Evolutionary conservation across 2,888 invertebrate genomes (phyloP), one percentile per base, ranked within the genome.

Genomic region (Scelioninae gen. 1): DNA sequence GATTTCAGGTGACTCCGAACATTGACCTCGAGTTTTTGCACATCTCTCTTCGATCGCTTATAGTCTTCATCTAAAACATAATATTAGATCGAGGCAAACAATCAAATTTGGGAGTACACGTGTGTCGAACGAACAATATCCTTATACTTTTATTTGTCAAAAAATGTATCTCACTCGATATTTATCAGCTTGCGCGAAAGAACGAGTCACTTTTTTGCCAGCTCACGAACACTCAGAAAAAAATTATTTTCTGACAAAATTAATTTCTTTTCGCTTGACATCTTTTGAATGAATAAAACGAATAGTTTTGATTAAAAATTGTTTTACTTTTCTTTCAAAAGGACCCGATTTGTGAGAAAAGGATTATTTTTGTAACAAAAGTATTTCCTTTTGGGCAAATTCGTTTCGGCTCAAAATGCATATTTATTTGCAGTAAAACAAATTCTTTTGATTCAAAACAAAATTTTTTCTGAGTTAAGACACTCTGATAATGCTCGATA

Each of bases 1-100:
- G 31, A 31, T 31, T 53, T 31, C 53, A 53, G 32, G 38, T 38
- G 38, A 4, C 38, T 16, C 56, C 38, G 56, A 56, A 16, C 38
- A 38, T 56, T 56, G 56, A 56, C 56, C 38, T 56, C 56, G 38
- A 16, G 16, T 56, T 7, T 38, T 56, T 56, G 13, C 55, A 10
- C 15, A 13, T 38, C 9, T 56, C 38, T 5, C 4, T 32, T 7
- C 32, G 1, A 23, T 47, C 16, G 13, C 15, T 47, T 47, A n/a
- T n/a, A 47, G 15, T 47, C 15, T 43, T 43, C 43, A 10, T 43
- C 43, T 9, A 34, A 6, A n/a, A 10, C 23, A 49, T 15, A 6
- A 47, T 13, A 8, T 49, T 51, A 11, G 8, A 51, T 51, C 11
- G 1, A 11, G 15, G 15, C 11, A 15, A 47, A 47, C 11, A 43